Base-by-base conservation (phyloP, 2,888 invertebrate species). In the Callinectes sapidus region DNA sequence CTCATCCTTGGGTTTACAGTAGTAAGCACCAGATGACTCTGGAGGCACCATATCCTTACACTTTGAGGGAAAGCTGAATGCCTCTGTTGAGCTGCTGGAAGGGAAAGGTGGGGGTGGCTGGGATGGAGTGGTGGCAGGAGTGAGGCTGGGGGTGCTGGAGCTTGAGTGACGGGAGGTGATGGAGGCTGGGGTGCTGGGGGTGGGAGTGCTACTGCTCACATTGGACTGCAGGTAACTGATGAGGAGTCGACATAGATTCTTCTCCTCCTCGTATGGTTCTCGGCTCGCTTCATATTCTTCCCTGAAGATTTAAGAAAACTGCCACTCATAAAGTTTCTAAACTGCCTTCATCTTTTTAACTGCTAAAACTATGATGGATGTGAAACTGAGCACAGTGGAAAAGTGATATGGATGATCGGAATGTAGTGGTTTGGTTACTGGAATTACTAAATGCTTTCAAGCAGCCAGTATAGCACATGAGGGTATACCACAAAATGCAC, bases 261-360 rank as follows among this genome's bases (percentile, higher is more conserved):
- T 89, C 89, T 94, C 92, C 28, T 94, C 94, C 88, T 94, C 92
- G n/a, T 92, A 94, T 8, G 94, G 94, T 61, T 92, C 94, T 85
- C 42, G 92, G 55, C 89, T 91, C 18, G 91, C 94, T 54, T 94
- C 94, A 77, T 94, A 94, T 81, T 94, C 92, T 81, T 92, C 94
- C 94, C 94, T 94, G 92, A 23, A 71, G 86, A 81, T 35, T 42
- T 90, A 90, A 55, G 48, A 48, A 13, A 3, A 48, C 1, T 87
- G 55, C 28, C 28, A 87, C 48, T 87, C 3, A 54, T 48, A 18
- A 87, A 87, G 87, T 10, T 61, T 23, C 61, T 61, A 5, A 23
- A 61, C 61, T 23, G 61, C 61, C 3, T 61, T 23, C 23, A 0
- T 61, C 8, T 61, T 23, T 23, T 23, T 61, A 61, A 61, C 61